These are phyloP conservation scores for Drosophila oshimai DNA, from an alignment of 1,140 invertebrate genomes.

Conservation along the genomic window DNA sequence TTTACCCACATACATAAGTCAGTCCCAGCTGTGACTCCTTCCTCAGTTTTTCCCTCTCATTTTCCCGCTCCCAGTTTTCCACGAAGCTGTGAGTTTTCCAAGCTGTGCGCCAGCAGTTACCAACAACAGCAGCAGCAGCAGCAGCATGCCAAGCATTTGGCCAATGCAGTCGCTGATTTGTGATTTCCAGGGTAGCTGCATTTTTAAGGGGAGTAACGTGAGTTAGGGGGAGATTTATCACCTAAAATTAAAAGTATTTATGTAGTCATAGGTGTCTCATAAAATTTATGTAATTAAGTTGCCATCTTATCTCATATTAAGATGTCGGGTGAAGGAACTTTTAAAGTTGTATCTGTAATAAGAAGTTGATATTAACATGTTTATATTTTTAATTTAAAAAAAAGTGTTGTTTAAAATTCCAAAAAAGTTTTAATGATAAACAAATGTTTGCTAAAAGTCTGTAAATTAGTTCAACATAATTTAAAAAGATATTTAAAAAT, in stretches of 20 bases:
- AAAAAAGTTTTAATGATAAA: no score
- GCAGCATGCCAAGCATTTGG: slow-evolving; percentile 52
- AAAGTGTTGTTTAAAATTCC: no score
- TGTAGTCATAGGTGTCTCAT: neutral
- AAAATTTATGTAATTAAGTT: neutral
- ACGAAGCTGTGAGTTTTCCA: slow-evolving; percentile 36
- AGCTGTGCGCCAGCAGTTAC: slow-evolving; percentile 30
- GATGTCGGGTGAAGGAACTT: no score
- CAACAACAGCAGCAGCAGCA: neutral
- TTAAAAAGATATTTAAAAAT: no score
- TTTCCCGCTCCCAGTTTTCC: neutral
- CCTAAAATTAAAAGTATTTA: neutral
- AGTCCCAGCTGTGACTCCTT: slow-evolving; percentile 7
- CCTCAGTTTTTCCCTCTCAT: neutral
- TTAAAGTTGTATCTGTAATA: no score
- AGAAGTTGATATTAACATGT: no score
- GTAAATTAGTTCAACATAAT: no score
- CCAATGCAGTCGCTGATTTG: slow-evolving; percentile 52
- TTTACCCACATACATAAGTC: slow-evolving; percentile 31
- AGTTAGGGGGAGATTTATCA: neutral
- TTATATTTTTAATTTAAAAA: no score
- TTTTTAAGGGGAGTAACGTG: neutral
- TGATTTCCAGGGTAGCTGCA: slow-evolving; percentile 36
- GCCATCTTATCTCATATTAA: neutral
- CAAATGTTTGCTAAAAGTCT: no score